Conservation (phyloP, 2,113 vertebrate species). For the Leptodactylus fuscus region DNA sequence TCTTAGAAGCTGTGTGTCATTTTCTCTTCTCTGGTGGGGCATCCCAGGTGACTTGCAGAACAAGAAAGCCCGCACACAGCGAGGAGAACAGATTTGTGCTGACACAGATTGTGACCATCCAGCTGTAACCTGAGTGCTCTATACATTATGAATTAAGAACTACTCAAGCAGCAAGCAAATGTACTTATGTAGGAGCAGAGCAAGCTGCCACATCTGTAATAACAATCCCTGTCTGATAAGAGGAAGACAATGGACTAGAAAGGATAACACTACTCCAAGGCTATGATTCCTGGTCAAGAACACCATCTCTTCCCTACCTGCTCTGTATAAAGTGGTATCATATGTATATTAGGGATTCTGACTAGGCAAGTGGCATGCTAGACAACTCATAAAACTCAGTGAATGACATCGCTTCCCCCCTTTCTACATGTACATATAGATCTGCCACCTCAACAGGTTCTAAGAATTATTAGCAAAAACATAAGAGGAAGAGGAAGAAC, state of each 20-base stretch:
- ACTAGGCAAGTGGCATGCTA: not conserved
- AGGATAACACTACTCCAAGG: not conserved
- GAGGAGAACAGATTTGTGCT: constrained; percentile 53
- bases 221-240: constrained; percentile 34
- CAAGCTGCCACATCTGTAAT: constrained; percentile 15
- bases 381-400: too few relatives aligned
- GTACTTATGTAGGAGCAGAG: constrained; percentile 20
- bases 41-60: constrained; percentile 38
- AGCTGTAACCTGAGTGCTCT: constrained; percentile 53
- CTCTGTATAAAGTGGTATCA: not conserved
- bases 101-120: constrained; percentile 55
- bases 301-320: not conserved
- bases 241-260: constrained; percentile 36
- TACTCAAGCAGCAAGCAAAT: constrained; percentile 35
- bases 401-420: too few relatives aligned
- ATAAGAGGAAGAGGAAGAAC: too few relatives aligned
- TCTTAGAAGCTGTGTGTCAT: constrained; percentile 11
- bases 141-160: constrained; percentile 50
- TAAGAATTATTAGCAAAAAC: too few relatives aligned
- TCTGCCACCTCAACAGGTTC: too few relatives aligned
- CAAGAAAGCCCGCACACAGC: not conserved
- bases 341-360: not conserved
- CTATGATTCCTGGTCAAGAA: not conserved
- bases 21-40: not conserved
- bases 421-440: too few relatives aligned